Base-by-base conservation (phyloP, 2,797 vertebrate species). In the Cryptoprocta ferox region DNA sequence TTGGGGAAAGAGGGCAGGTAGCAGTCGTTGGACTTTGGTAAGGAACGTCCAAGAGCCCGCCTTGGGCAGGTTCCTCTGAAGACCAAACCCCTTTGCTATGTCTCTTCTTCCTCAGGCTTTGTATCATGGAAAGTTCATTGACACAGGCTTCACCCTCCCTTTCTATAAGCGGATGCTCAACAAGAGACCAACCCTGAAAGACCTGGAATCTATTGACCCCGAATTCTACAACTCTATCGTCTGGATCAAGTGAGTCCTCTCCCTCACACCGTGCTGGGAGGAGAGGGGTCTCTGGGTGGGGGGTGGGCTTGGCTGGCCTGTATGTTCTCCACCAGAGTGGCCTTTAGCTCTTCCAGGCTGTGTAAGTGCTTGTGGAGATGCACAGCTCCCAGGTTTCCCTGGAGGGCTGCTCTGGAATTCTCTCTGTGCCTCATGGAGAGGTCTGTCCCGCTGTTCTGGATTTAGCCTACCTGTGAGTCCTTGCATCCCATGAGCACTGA, bases 161-260 rank as follows among this genome's bases (percentile, higher is more conserved):
- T 99, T 99, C 99, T 99, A 99, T 98, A 99, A 99, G 98, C 99
- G 99, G 37, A 99, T 99, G 99, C 98, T 99, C 94, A 99, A 99
- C 98, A 99, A 99, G 98, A 99, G 99, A 59, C 99, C 99, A 5
- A 99, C 99, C 0, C 98, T 99, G 71, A 99, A 99, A 98, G 99
- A 99, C 98, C 99, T 99, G 98, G 99, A 99, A 96, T 99, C 99
- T 97, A 99, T 99, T 0, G 99, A 99, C 98, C 99, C 99, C 0
- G 99, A 99, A 98, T 99, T 99, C 97, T 99, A 99, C 98, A 99
- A 99, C 99, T 99, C 99, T 97, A 99, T 99, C 10, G 98, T 99
- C 98, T 99, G 99, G 99, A 99, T 99, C 98, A 99, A 99, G 99
- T 99, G 98, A 99, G 99, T 99, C 97, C 11, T 81, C 32, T 63